phyloP scores from a whole-genome alignment of 2,797 vertebrate species.

The Thaleichthys pacificus region DNA sequence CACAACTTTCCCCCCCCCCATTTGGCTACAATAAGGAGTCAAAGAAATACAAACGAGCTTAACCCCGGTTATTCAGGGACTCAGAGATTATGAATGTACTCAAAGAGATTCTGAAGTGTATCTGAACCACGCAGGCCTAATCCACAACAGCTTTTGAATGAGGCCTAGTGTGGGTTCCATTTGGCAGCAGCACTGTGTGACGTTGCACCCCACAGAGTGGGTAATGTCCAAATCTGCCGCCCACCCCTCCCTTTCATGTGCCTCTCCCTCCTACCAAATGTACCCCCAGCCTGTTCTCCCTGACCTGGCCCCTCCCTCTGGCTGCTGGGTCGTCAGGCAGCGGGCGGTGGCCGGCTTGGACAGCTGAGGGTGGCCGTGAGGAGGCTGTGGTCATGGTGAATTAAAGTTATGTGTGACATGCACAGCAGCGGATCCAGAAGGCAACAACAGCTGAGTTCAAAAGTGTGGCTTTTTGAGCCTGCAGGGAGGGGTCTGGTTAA shows the following conservation, averaged over 20 bases:
- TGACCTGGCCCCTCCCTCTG: constrained; percentile 15
- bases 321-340: constrained; percentile 37
- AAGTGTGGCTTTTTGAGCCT: constrained; percentile 61
- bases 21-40: not conserved
- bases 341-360: constrained; percentile 24
- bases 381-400: constrained; percentile 66
- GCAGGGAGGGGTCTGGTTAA: constrained; percentile 44
- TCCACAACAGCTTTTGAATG: constrained; percentile 39
- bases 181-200: constrained; percentile 44
- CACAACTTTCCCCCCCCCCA: too few species aligned
- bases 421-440: constrained; percentile 72
- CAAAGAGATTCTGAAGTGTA: not conserved
- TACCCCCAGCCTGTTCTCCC: constrained; percentile 26
- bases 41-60: not conserved
- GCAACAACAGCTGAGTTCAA: constrained; percentile 71
- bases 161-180: constrained; percentile 31
- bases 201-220: constrained; percentile 47
- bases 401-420: constrained; percentile 74
- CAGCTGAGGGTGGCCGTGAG: constrained; percentile 51
- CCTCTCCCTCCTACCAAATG: constrained; percentile 25
- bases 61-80: not conserved
- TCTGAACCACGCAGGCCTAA: constrained; percentile 14
- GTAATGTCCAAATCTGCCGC: constrained; percentile 51
- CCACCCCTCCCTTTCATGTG: constrained; percentile 25
- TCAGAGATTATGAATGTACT: not conserved